These are phyloP conservation scores for Heliconius charithonia DNA, from an alignment of 2,888 invertebrate genomes.

Conservation along the genomic window DNA sequence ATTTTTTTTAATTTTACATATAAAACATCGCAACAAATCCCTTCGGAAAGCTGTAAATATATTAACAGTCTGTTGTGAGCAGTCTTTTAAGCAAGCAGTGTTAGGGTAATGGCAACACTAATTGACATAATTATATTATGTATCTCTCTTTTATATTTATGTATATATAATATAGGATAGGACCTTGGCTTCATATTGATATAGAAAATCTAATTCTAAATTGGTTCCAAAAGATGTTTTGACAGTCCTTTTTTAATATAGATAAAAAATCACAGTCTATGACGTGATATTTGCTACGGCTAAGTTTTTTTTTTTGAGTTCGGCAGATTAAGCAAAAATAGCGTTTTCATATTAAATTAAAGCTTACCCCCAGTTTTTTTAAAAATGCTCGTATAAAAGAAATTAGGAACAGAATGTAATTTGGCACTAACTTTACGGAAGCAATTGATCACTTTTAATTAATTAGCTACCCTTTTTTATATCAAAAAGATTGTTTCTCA, in stretches of 20 bases:
- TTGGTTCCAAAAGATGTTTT: constrained; percentile 22
- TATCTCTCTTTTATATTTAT: constrained; percentile 1
- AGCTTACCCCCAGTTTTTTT: constrained; percentile 13
- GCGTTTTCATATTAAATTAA: constrained; percentile 3
- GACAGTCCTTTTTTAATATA: constrained; percentile 17
- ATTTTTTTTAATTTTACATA: not conserved
- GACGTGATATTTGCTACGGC: constrained; percentile 16
- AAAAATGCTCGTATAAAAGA: constrained; percentile 18
- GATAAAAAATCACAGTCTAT: constrained; percentile 27
- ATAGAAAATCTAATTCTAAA: constrained; percentile 22
- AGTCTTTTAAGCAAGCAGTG: constrained; percentile 41
- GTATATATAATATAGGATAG: constrained; percentile 14
- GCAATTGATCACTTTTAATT: constrained; percentile 26
- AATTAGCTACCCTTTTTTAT: constrained; percentile 18
- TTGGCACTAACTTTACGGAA: constrained; percentile 44
- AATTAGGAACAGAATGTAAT: constrained; percentile 41
- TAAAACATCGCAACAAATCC: constrained; percentile 32
- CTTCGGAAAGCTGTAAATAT: constrained; percentile 35
- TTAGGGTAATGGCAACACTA: constrained; percentile 24
- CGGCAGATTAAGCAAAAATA: constrained; percentile 7
- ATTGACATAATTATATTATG: constrained; percentile 28
- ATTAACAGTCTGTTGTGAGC: constrained; percentile 42
- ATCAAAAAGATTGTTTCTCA: constrained; percentile 2
- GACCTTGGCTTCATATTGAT: not conserved
- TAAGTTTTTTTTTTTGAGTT: not conserved